Conservation (phyloP, 2,888 invertebrate genomes). For the Dasypolia templi region DNA sequence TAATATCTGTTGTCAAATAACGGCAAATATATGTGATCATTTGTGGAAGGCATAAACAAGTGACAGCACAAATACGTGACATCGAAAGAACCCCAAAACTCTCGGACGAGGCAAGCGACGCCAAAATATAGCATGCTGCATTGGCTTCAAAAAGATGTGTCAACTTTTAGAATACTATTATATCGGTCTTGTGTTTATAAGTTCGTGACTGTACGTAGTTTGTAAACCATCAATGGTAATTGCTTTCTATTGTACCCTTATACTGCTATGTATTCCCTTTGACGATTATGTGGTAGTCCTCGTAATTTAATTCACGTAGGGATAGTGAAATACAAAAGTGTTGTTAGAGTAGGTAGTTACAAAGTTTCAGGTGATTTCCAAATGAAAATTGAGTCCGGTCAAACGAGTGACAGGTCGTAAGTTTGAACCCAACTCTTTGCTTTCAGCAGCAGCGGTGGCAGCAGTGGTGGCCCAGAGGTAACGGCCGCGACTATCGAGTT, state of each 20-base stretch:
- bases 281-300: conserved; percentile 3
- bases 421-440: too few relatives aligned
- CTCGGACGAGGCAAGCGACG: too few relatives aligned
- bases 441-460: too few relatives aligned
- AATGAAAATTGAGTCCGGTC: too few relatives aligned
- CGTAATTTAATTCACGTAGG: conserved; percentile 32
- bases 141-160: neutral
- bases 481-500: too few relatives aligned
- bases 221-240: conserved; percentile 37
- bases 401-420: too few relatives aligned
- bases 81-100: too few relatives aligned
- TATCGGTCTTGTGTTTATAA: neutral
- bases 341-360: too few relatives aligned
- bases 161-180: neutral
- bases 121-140: neutral
- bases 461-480: too few relatives aligned
- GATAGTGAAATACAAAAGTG: conserved; percentile 6
- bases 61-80: neutral
- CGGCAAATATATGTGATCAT: neutral
- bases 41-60: neutral
- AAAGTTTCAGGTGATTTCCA: neutral
- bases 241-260: conserved; percentile 33
- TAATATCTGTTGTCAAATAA: neutral
- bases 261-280: conserved; percentile 14
- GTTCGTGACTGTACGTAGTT: conserved; percentile 12